Base-by-base conservation (phyloP, 2,113 vertebrate genomes). In the Varanus salvator region DNA sequence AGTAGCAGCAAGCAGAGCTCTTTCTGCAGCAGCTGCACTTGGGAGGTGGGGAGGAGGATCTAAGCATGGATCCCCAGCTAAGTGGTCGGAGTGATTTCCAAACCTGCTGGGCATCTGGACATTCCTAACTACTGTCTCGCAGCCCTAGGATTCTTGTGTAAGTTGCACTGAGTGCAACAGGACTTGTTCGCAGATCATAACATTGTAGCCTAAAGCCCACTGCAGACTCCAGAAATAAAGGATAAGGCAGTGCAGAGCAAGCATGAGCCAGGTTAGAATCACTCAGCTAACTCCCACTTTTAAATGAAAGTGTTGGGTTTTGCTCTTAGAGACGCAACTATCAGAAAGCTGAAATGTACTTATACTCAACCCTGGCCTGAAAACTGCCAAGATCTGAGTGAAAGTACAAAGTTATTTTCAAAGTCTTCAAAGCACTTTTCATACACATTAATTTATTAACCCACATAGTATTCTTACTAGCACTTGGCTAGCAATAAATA, bases 401-500 rank as follows among this genome's bases (percentile, higher is more conserved):
- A 29, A 54, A 38, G 1, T 78, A 1, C 77, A 90, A 71, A 94
- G 90, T 14, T 76, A 3, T 57, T 38, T 57, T 6, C 38, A 38
- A n/a, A 83, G 11, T 68, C 86, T 50, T 89, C 8, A 25, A 80
- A 86, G 34, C 71, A 1, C 27, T 48, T 83, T 31, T 52, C n/a
- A 57, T 66, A 75, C 54, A 44, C 77, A 71, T 57, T 60, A 77
- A 60, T 85, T 60, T 29, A 84, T 91, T 90, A 89, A 93, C 88
- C 88, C 91, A 83, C 69, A 17, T 87, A 82, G 78, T 84, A 75
- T 84, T 19, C 83, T 6, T 48, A 66, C 60, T 76, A 81, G 52
- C 88, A 14, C 82, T 66, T 90, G 52, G 4, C 83, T 80, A 87
- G 88, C 54, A 69, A 72, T 66, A 82, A 90, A 92, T 91, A 66